Percentiles rank a stretch among this genome's conserved stretches.
phyloP scores from a whole-genome alignment of 2,888 invertebrate species.

The Lochmaea capreae region DNA sequence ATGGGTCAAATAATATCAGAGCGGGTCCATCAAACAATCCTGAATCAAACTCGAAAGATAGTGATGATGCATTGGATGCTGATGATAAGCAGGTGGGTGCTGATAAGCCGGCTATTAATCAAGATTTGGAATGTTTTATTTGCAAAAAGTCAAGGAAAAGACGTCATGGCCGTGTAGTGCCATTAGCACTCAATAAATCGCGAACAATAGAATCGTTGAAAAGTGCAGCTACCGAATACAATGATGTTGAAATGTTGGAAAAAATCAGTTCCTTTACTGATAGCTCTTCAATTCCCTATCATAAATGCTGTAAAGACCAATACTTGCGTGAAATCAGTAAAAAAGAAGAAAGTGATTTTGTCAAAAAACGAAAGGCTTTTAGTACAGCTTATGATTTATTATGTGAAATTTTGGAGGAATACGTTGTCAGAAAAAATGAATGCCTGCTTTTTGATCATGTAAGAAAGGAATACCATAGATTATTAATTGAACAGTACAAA shows the following conservation, averaged over 20 bases:
- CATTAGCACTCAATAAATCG: neutral
- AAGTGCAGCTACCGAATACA: conserved; percentile 9
- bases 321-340: conserved; percentile 2
- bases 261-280: conserved; percentile 10
- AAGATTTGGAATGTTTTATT: neutral
- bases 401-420: conserved; percentile 8
- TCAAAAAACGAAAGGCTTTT: neutral
- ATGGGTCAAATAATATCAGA: too few relatives aligned
- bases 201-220: neutral
- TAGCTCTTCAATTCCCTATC: neutral
- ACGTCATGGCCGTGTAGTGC: neutral
- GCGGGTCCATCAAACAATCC: neutral
- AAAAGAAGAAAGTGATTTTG: conserved; percentile 10
- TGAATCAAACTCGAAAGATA: neutral
- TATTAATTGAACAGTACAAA: neutral
- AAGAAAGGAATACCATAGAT: neutral
- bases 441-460: conserved; percentile 9
- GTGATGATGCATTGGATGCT: neutral
- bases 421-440: conserved; percentile 5
- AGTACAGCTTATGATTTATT: conserved; percentile 4
- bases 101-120: neutral
- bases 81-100: neutral
- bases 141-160: neutral
- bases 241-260: conserved; percentile 8
- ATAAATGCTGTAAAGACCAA: conserved; percentile 2